Evolutionary conservation across 2,888 invertebrate species (phyloP).

Genomic region (Apodemia zela): DNA sequence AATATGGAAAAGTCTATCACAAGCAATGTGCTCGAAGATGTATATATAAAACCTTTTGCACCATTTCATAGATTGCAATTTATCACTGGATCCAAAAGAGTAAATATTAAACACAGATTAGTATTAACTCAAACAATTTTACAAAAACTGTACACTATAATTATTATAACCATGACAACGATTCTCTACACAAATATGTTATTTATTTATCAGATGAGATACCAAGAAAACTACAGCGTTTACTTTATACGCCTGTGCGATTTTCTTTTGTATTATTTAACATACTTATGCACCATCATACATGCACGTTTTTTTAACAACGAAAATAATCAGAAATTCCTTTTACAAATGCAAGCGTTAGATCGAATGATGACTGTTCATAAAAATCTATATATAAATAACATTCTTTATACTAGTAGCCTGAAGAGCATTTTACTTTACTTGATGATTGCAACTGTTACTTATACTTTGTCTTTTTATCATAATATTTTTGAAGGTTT

Average conservation of each 20-base stretch:
- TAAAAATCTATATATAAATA: constrained; percentile 38
- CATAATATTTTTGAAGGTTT: not conserved
- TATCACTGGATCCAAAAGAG: constrained; percentile 46
- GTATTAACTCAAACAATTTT: constrained; percentile 43
- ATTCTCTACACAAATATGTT: not conserved
- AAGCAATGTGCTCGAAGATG: constrained; percentile 48
- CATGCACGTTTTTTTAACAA: constrained; percentile 50
- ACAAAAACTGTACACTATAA: constrained; percentile 47
- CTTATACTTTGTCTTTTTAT: not conserved
- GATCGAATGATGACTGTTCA: constrained; percentile 51
- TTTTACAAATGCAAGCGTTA: constrained; percentile 49
- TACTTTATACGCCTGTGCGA: not conserved
- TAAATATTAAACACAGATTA: constrained; percentile 46
- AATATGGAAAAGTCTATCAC: constrained; percentile 45
- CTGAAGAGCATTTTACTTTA: constrained; percentile 30
- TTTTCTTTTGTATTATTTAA: constrained; percentile 31
- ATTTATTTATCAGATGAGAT: constrained; percentile 19
- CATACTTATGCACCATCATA: constrained; percentile 39
- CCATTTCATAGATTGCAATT: constrained; percentile 42
- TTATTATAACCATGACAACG: constrained; percentile 20
- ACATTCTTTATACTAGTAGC: constrained; percentile 35
- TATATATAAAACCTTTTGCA: constrained; percentile 41
- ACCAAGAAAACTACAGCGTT: constrained; percentile 21
- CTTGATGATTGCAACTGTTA: not conserved
- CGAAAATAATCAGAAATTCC: constrained; percentile 44